Percentiles rank a stretch among this genome's conserved stretches.
Evolutionary conservation across 1,140 invertebrate species (phyloP).

Genomic region (Drosophila funebris): DNA sequence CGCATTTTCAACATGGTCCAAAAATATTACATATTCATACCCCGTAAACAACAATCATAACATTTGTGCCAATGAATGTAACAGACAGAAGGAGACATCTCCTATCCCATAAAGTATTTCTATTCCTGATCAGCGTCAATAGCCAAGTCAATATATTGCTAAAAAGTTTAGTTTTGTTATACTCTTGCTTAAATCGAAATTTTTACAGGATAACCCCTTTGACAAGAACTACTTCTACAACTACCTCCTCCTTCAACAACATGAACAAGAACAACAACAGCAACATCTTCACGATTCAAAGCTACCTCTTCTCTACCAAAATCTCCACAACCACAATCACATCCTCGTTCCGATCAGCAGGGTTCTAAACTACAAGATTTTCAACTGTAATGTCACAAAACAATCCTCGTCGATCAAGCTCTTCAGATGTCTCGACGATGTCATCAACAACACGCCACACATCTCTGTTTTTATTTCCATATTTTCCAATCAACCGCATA

Average conservation of each 20-base stretch:
- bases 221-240: constrained; percentile 64
- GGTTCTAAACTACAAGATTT: constrained; percentile 46
- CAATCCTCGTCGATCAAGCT: constrained; percentile 47
- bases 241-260: constrained; percentile 66
- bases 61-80: neutral
- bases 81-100: neutral
- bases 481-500: constrained; percentile 3
- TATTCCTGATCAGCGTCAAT: neutral
- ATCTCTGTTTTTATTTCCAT: constrained; percentile 4
- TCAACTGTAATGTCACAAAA: constrained; percentile 50
- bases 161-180: constrained; percentile 50
- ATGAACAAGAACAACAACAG: constrained; percentile 61
- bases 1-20: neutral
- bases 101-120: neutral
- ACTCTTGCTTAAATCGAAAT: constrained; percentile 56
- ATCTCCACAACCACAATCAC: constrained; percentile 64
- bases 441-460: constrained; percentile 32
- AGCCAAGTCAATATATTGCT: neutral
- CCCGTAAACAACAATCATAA: neutral
- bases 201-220: constrained; percentile 63
- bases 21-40: neutral
- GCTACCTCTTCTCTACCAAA: constrained; percentile 36
- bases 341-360: constrained; percentile 31
- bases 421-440: constrained; percentile 37
- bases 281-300: constrained; percentile 49